Percentiles rank a stretch among this genome's conserved stretches.
Conservation (phyloP, 2,797 vertebrate genomes). For the Decapterus maruadsi region DNA sequence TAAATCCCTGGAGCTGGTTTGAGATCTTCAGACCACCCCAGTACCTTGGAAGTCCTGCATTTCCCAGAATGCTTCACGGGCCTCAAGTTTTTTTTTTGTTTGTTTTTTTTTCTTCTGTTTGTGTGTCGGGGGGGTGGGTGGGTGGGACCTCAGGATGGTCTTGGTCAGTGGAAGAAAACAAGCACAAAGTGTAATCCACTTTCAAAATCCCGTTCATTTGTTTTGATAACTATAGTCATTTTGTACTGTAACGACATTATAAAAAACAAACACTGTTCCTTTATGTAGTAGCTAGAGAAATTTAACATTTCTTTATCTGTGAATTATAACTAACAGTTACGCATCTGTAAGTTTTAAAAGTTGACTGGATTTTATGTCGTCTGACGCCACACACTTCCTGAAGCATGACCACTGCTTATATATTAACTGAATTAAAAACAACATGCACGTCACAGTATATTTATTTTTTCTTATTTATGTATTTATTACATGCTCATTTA, state of each 20-base stretch:
- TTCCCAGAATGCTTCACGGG: slow-evolving; percentile 65
- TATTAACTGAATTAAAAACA: slow-evolving; percentile 53
- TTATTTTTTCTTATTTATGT: slow-evolving; percentile 83
- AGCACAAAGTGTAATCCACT: slow-evolving; percentile 82
- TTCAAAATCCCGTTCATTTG: slow-evolving; percentile 61
- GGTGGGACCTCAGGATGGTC: slow-evolving; percentile 26
- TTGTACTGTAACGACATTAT: slow-evolving; percentile 68
- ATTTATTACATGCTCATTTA: slow-evolving; percentile 78
- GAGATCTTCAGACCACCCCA: slow-evolving; percentile 54
- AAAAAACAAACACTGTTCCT: slow-evolving; percentile 63
- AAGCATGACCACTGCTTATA: slow-evolving; percentile 70
- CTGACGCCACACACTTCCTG: slow-evolving; percentile 43
- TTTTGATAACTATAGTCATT: slow-evolving; percentile 74
- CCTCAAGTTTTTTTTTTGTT: slow-evolving; percentile 62
- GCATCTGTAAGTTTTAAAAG: slow-evolving; percentile 64
- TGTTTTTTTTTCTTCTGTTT: slow-evolving; percentile 30
- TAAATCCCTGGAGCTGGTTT: slow-evolving; percentile 51
- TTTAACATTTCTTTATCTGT: slow-evolving; percentile 74
- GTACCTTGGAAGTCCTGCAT: slow-evolving; percentile 65
- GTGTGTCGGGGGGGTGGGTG: slow-evolving; percentile 6
- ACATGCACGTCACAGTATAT: slow-evolving; percentile 71
- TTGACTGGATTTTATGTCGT: slow-evolving; percentile 62
- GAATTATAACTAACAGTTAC: slow-evolving; percentile 77
- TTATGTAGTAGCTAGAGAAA: slow-evolving; percentile 69
- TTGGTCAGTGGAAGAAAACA: slow-evolving; percentile 60